Percentiles rank a stretch among this genome's conserved stretches.
Conservation (phyloP, 2,113 vertebrate species). For the Peromyscus leucopus region DNA sequence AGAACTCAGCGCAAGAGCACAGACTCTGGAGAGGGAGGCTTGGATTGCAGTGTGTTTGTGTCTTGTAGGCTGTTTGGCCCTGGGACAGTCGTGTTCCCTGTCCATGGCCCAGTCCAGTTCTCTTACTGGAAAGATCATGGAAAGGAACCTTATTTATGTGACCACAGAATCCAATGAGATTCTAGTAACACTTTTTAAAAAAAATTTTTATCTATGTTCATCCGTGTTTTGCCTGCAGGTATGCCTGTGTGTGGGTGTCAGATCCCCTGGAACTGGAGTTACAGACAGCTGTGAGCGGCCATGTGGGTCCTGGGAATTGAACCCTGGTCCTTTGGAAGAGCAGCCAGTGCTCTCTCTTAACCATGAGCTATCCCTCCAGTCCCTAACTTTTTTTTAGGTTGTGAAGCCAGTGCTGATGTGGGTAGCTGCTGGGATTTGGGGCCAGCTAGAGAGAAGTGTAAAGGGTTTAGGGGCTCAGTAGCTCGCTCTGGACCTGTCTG, state of each 20-base stretch:
- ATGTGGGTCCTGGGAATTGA: no score
- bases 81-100: background rate
- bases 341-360: no score
- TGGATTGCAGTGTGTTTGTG: background rate
- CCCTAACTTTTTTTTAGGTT: background rate
- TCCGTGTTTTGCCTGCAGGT: no score
- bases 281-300: no score
- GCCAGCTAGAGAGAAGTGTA: background rate
- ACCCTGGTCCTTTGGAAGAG: no score
- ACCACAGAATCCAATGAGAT: background rate
- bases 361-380: no score
- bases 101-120: background rate
- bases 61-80: background rate
- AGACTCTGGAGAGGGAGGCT: background rate
- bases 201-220: no score
- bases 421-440: background rate
- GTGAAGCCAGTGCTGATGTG: background rate
- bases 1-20: background rate
- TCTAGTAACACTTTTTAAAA: background rate
- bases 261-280: no score
- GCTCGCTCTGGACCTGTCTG: background rate
- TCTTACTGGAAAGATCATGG: background rate
- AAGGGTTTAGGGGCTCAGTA: background rate
- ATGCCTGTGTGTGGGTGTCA: no score
- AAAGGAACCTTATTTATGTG: background rate